Percentiles rank a stretch among this genome's conserved stretches.
Evolutionary conservation across 2,113 vertebrate species (phyloP).

Genomic region (Xiphophorus hellerii): DNA sequence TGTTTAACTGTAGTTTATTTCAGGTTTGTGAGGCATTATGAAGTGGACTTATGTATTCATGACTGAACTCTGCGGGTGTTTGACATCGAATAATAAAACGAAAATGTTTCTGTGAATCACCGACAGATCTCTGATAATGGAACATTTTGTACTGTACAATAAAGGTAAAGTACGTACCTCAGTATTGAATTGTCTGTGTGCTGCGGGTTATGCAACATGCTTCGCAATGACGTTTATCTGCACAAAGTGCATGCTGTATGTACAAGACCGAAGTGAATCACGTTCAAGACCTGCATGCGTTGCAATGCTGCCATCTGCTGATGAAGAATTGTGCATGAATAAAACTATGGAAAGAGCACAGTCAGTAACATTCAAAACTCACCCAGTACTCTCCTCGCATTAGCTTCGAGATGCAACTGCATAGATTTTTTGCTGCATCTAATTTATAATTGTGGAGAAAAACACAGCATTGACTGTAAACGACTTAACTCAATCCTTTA

Average conservation of each 20-base stretch:
- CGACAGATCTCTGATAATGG: neutral
- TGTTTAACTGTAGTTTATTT: conserved; percentile 8
- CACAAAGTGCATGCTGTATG: conserved; percentile 21
- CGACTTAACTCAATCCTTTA: conserved; percentile 15
- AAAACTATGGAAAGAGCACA: neutral
- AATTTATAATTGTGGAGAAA: neutral
- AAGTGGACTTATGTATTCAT: conserved; percentile 31
- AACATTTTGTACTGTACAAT: neutral
- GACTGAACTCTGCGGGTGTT: conserved; percentile 5
- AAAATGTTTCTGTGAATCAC: conserved; percentile 18
- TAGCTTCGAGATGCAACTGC: neutral
- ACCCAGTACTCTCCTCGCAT: neutral
- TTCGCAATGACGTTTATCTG: neutral
- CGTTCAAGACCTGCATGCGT: neutral
- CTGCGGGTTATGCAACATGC: conserved; percentile 17
- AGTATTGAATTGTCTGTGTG: neutral
- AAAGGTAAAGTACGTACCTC: neutral
- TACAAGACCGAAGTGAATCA: conserved; percentile 1
- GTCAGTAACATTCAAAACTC: neutral
- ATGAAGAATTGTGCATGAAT: neutral
- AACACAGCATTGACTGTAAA: neutral
- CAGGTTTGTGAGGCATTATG: conserved; percentile 20
- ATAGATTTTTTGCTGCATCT: neutral
- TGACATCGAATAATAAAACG: conserved; percentile 42
- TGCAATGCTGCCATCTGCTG: conserved; percentile 59